Base-by-base conservation (phyloP, 2,797 vertebrate species). In the Pangasius larnaudii region DNA sequence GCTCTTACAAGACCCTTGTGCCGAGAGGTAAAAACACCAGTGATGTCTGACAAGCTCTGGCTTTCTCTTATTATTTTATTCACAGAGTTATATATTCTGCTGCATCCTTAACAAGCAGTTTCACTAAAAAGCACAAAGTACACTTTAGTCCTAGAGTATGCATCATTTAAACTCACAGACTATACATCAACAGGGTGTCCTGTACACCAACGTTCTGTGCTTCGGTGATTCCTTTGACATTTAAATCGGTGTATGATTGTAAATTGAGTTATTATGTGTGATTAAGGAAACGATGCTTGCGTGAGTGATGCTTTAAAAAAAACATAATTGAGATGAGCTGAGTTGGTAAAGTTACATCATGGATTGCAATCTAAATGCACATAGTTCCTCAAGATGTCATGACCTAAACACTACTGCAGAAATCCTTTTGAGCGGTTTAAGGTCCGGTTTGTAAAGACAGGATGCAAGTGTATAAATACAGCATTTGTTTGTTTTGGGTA, bases 11-110 rank as follows among this genome's bases (percentile, higher is more conserved):
- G 83, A 83, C 51, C 75, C 59, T 77, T 89, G 42, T 81, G 56
- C 65, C 74, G 81, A 87, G 86, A 85, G 86, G 39, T 81, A 61
- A 85, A 84, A 87, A 49, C 65, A 53, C 63, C 72, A 84, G 56
- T 77, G 49, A 71, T 84, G 81, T 53, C 79, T 69, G 61, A 71
- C 36, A 71, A 61, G 61, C 79, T 83, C 36, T 33, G 80, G 61
- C 39, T 84, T 86, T 69, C 53, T 84, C 80, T 61, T 82, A 85
- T 82, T 88, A 88, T 65, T 82, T 56, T 80, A 86, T 67, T 27
- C n/a, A 67, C 42, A 81, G 83, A 61, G 53, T 63, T 80, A 18
- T 63, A 81, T 53, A 14, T 56, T 42, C 78, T 82, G 9, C 75
- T 80, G 65, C 46, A 59, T 89, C 58, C 46, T 59, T 82, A 82